phyloP scores from a whole-genome alignment of 2,888 invertebrate species.

The Limnephilus rhombicus region DNA sequence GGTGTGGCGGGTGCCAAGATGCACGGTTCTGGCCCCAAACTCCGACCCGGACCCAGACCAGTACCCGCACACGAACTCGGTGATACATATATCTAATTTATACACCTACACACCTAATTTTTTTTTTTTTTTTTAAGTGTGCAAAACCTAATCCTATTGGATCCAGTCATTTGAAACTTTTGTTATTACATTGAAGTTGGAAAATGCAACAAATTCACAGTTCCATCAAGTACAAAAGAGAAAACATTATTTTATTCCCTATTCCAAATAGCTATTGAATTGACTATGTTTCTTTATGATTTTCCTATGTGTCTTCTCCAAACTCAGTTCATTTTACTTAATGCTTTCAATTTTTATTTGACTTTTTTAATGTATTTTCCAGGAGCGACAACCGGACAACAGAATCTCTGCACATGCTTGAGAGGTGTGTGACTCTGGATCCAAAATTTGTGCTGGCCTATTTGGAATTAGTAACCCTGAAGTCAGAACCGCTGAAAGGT shows the following conservation, averaged over 20 bases:
- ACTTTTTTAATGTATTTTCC: conserved; percentile 67
- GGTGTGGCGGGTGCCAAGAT: too few species aligned
- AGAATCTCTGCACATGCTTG: conserved; percentile 83
- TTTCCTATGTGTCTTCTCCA: not conserved
- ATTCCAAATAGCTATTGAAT: not conserved
- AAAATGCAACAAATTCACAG: not conserved
- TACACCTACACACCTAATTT: too few species aligned
- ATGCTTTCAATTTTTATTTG: not conserved
- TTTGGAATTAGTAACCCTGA: conserved; percentile 81
- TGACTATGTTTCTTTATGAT: not conserved
- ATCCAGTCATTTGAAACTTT: too few species aligned
- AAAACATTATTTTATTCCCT: not conserved
- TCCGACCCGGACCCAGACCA: too few species aligned
- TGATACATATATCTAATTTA: too few species aligned
- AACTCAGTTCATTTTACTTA: not conserved
- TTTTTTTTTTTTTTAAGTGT: too few species aligned
- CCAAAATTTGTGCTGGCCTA: conserved; percentile 84
- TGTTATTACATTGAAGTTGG: not conserved
- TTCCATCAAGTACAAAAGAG: too few species aligned
- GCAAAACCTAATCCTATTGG: not conserved
- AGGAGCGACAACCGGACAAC: conserved; percentile 83
- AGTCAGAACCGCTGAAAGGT: conserved; percentile 78
- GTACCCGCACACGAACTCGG: too few species aligned
- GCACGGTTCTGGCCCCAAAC: too few species aligned
- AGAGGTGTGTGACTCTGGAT: conserved; percentile 82